Evolutionary conservation across 1,140 invertebrate species (phyloP).

Genomic region (Belonocnema kinseyi): DNA sequence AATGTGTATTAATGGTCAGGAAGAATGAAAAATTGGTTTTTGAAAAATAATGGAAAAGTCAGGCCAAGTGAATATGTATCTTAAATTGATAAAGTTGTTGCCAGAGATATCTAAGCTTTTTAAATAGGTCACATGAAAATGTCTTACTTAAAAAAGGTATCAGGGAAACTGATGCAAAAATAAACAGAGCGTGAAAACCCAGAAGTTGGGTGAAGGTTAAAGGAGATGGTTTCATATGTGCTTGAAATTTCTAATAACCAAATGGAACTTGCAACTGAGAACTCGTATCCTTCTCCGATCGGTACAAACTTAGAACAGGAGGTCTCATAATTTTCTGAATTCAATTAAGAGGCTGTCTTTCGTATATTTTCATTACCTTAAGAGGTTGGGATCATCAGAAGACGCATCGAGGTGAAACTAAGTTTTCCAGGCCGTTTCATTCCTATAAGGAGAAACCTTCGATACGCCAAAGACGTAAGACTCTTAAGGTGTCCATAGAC

Average conservation of each 20-base stretch:
- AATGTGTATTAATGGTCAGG: too few species aligned
- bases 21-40: too few species aligned
- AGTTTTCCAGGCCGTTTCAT: conserved; percentile 63
- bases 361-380: conserved; percentile 62
- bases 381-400: conserved; percentile 39
- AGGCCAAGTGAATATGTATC: too few species aligned
- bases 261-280: conserved; percentile 40
- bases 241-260: conserved; percentile 43
- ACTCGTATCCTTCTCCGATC: background rate
- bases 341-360: conserved; percentile 48
- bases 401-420: conserved; percentile 47
- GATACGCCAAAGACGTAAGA: background rate
- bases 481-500: background rate
- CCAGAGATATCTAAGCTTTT: background rate
- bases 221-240: background rate
- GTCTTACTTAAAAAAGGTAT: background rate
- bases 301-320: conserved; percentile 1
- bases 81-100: too few species aligned
- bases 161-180: conserved; percentile 11
- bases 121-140: conserved; percentile 19
- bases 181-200: conserved; percentile 24
- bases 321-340: conserved; percentile 53
- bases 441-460: conserved; percentile 52
- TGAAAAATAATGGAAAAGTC: too few species aligned
- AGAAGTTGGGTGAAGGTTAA: conserved; percentile 23